phyloP scores from a whole-genome alignment of 1,140 invertebrate genomes.

The Gryllus bimaculatus region DNA sequence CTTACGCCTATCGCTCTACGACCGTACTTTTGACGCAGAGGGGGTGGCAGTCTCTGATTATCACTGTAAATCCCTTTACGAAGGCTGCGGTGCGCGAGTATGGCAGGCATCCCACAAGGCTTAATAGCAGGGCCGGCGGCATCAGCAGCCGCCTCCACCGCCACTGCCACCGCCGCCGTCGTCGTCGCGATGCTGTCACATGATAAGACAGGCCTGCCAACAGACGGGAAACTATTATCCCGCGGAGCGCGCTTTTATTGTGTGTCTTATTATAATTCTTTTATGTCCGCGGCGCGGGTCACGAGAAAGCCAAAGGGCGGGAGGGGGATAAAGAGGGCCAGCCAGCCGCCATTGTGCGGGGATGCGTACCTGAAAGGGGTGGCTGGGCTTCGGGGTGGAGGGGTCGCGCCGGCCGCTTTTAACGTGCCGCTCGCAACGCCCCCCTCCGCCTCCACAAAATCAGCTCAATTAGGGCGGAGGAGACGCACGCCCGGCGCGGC shows the following conservation, averaged over 20 bases:
- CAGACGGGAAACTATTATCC: background rate
- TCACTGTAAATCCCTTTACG: background rate
- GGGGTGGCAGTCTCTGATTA: background rate
- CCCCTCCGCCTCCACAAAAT: too few relatives aligned
- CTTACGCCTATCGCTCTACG: too few relatives aligned
- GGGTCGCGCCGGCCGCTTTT: background rate
- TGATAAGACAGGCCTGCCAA: background rate
- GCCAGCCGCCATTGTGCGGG: background rate
- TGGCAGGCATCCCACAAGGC: background rate
- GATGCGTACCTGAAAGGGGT: background rate
- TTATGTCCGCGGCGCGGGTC: background rate
- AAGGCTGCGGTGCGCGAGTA: background rate
- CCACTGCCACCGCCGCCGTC: background rate
- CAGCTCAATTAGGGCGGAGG: too few relatives aligned
- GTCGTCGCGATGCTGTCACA: background rate
- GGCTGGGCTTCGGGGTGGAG: background rate
- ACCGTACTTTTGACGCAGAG: too few relatives aligned
- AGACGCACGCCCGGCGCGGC: too few relatives aligned
- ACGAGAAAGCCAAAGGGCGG: background rate
- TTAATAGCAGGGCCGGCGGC: background rate
- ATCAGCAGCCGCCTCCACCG: background rate
- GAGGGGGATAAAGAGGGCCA: background rate
- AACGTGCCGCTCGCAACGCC: background rate
- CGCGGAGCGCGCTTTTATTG: background rate
- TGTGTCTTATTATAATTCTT: constrained; percentile 6